Evolutionary conservation across 1,140 invertebrate species (phyloP).

Genomic region (Bombus superbus): DNA sequence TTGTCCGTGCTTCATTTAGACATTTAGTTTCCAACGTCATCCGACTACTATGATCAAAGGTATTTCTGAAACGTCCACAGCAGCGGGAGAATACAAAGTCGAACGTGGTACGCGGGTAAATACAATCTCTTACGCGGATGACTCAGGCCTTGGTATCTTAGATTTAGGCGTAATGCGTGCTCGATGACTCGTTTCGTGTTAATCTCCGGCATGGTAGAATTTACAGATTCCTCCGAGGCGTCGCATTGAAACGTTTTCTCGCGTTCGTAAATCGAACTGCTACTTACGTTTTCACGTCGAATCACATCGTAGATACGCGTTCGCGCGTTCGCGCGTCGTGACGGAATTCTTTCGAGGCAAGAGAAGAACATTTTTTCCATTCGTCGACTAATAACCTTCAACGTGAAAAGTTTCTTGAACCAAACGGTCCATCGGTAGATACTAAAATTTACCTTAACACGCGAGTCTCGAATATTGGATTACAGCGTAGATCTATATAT

Average conservation of each 20-base stretch:
- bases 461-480: background rate
- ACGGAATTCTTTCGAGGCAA: background rate
- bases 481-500: background rate
- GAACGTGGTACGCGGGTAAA: constrained; percentile 36
- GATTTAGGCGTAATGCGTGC: constrained; percentile 68
- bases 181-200: constrained; percentile 68
- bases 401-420: too few relatives aligned
- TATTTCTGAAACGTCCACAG: constrained; percentile 40
- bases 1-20: constrained; percentile 17
- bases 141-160: constrained; percentile 66
- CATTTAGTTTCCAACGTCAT: constrained; percentile 10
- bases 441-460: too few relatives aligned
- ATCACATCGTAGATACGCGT: constrained; percentile 5
- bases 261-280: background rate
- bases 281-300: background rate
- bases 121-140: constrained; percentile 65
- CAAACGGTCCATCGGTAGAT: too few relatives aligned
- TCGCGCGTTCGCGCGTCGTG: background rate
- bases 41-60: constrained; percentile 29
- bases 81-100: constrained; percentile 27
- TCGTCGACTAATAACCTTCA: background rate
- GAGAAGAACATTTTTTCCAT: background rate
- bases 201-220: constrained; percentile 55
- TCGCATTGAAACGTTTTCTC: background rate
- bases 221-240: constrained; percentile 12